Evolutionary conservation across 2,888 invertebrate genomes (phyloP).

Genomic region (Nebria brevicollis): DNA sequence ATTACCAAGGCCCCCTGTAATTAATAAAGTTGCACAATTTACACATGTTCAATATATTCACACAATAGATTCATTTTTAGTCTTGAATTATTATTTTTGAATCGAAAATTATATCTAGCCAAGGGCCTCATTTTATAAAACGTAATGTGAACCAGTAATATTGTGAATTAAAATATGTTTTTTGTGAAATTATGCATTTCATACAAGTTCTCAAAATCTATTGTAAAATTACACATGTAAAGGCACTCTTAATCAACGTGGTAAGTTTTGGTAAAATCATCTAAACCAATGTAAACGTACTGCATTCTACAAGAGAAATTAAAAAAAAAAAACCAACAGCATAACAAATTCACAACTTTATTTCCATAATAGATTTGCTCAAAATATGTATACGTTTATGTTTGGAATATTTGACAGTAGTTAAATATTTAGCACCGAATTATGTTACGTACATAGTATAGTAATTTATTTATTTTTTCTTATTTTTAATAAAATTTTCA

Average conservation of each 20-base stretch:
- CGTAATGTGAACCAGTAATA: slow-evolving; percentile 7
- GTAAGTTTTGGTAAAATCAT: slow-evolving; percentile 10
- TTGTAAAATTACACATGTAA: slow-evolving; percentile 30
- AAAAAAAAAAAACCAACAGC: background rate
- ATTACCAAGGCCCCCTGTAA: slow-evolving; percentile 28
- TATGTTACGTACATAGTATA: slow-evolving; percentile 9
- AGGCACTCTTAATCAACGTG: slow-evolving; percentile 28
- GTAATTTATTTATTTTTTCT: background rate
- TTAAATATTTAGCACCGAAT: slow-evolving; percentile 19
- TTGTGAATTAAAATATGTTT: slow-evolving; percentile 8
- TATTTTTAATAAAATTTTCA: slow-evolving; percentile 11
- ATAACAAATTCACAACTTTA: slow-evolving; percentile 3
- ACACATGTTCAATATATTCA: slow-evolving; percentile 21
- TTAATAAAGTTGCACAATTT: slow-evolving; percentile 13
- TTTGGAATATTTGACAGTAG: slow-evolving; percentile 12
- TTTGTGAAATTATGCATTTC: slow-evolving; percentile 10
- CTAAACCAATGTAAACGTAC: slow-evolving; percentile 4
- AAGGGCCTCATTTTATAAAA: slow-evolving; percentile 14
- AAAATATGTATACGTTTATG: background rate
- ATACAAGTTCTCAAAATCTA: slow-evolving; percentile 19
- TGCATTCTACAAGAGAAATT: background rate
- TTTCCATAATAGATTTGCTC: background rate
- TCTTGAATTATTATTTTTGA: background rate
- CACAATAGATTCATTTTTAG: slow-evolving; percentile 2
- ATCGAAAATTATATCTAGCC: slow-evolving; percentile 3